Base-by-base conservation (phyloP, 1,140 invertebrate species). In the Papilio aristodemus region DNA sequence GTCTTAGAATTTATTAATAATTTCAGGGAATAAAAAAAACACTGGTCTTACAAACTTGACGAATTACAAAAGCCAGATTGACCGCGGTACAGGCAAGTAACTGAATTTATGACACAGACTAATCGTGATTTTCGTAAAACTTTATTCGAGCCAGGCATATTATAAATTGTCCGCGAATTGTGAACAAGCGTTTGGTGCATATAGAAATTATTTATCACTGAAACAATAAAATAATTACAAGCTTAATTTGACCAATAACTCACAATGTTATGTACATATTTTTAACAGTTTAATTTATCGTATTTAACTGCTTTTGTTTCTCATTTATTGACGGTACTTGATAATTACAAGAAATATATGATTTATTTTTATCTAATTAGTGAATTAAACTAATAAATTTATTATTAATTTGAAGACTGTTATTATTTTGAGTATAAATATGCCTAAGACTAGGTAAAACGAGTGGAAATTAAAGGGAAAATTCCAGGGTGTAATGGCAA, bases 21-120 rank as follows among this genome's bases (percentile, higher is more conserved):
- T 68, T 67, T 68, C 36, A 67, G 62, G 58, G 17, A 62, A 13
- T 50, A 50, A 50, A 7, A 54, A 54, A 25, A 54, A 22, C 19
- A 25, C 19, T 4, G 46, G 22, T 22, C 13, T 13, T 4, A 46
- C 43, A 46, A 22, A 54, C 19, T 54, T 19, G 11, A 22, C 19
- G 46, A 54, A 25, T 9, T 25, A 22, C 10, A 54, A 10, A 54
- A 54, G 19, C 0, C 46, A 54, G 22, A 25, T 54, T 54, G 46
- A 54, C 22, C 46, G 19, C 11, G 19, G 17, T 0, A 54, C 22
- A 25, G 46, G 46, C 19, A 54, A 54, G 46, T 54, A 54, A 54
- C 22, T 50, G 6, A 32, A 32, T 6, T 6, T 32, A 32, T 32
- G 6, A 32, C 27, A 32, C n/a, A n/a, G n/a, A n/a, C n/a, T n/a